Evolutionary conservation across 2,888 invertebrate species (phyloP).

Genomic region (Dilophus febrilis): DNA sequence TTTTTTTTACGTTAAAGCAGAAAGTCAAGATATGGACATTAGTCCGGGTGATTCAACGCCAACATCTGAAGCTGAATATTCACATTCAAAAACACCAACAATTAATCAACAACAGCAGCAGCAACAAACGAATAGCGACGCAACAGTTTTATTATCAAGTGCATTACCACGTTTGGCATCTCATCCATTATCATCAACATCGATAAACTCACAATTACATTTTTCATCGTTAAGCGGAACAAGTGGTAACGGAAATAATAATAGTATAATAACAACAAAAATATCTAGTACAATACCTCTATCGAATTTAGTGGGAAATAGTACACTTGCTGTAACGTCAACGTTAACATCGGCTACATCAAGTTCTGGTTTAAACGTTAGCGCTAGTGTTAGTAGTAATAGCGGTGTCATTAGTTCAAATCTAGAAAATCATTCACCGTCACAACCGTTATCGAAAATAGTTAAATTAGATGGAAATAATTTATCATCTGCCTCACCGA

Average conservation of each 20-base stretch:
- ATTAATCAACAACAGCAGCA: constrained; percentile 15
- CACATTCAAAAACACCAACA: constrained; percentile 28
- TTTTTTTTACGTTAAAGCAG: constrained; percentile 25
- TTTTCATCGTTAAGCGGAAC: constrained; percentile 15
- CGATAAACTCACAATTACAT: constrained; percentile 17
- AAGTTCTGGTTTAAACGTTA: not conserved
- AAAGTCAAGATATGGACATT: constrained; percentile 81
- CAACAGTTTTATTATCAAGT: constrained; percentile 34
- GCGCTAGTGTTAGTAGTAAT: not conserved
- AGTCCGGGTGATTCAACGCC: constrained; percentile 82
- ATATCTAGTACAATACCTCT: constrained; percentile 1
- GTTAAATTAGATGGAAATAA: constrained; percentile 6
- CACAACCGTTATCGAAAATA: constrained; percentile 4
- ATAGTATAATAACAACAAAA: constrained; percentile 1
- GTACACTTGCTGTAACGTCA: not conserved
- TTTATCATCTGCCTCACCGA: constrained; percentile 10
- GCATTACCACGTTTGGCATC: constrained; percentile 36
- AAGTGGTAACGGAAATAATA: constrained; percentile 15
- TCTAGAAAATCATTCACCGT: no score
- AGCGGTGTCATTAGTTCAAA: no score
- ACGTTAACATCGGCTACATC: no score
- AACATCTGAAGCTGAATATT: constrained; percentile 61
- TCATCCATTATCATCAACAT: constrained; percentile 19
- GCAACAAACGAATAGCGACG: constrained; percentile 18
- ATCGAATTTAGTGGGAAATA: constrained; percentile 4